Conservation (phyloP, 2,113 vertebrate genomes). For the Danio rerio region DNA sequence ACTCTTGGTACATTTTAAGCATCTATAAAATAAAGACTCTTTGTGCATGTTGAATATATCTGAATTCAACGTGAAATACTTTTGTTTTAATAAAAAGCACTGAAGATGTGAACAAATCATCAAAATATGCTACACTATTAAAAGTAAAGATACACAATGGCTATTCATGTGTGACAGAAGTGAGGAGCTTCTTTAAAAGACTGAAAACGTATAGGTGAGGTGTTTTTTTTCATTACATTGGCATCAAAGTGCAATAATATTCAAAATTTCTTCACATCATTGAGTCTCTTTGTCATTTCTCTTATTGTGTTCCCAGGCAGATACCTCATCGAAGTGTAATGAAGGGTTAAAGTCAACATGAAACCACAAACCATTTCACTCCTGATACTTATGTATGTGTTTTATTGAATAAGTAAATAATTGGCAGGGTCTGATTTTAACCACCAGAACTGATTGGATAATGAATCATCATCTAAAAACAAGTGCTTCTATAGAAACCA, state of each 20-base stretch:
- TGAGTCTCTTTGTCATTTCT: conserved; percentile 2
- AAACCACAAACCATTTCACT: not conserved
- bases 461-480: not conserved
- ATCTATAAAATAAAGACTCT: conserved; percentile 46
- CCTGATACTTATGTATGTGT: not conserved
- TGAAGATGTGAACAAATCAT: conserved; percentile 20
- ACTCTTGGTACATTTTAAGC: conserved; percentile 3
- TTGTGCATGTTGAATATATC: conserved; percentile 38
- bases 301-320: not conserved
- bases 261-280: conserved; percentile 33
- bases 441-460: not conserved
- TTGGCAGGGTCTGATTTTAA: not conserved
- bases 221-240: conserved; percentile 29
- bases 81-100: not conserved
- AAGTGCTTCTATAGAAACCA: no score
- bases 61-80: conserved; percentile 34
- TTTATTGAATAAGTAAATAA: not conserved
- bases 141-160: conserved; percentile 27
- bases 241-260: conserved; percentile 54
- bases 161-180: not conserved
- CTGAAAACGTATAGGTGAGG: conserved; percentile 26
- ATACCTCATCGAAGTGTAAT: not conserved
- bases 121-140: conserved; percentile 35
- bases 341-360: not conserved
- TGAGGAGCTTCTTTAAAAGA: not conserved